Base-by-base conservation (phyloP, 2,888 invertebrate species). In the Cataglyphis cursor region DNA sequence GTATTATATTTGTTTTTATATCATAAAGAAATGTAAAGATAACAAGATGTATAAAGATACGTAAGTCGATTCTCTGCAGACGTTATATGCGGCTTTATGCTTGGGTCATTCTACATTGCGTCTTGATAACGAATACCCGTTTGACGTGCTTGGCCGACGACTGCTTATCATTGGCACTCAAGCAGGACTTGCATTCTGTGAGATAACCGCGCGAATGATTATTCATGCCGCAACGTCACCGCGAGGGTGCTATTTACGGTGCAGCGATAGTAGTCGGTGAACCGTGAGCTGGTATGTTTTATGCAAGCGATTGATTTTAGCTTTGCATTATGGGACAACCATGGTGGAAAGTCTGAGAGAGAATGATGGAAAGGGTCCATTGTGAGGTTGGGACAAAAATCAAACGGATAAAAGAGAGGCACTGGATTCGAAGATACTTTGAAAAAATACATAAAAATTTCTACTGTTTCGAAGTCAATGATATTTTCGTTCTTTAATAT, bases 301-400 rank as follows among this genome's bases (percentile, higher is more conserved):
- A 88, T 90, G 88, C 88, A 88, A 82, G 70, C 89, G 87, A 91
- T 91, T 90, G 88, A 90, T 90, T 89, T 91, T 87, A 83, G 84
- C 80, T 85, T 85, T 87, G 85, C 85, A 76, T 85, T 85, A 86
- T 24, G 72, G 62, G 41, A 41, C 41, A 21, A 54, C 24, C 38
- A 28, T 21, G 8, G 24, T 41, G 18, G 51, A 31, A 61, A 21
- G 44, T 38, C 15, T 51, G 38, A 66, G 44, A 48, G 68, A 51
- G 59, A 51, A 59, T 51, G 65, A 51, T 65, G 41, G 31, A 64
- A 76, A 51, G 48, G 81, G 61, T 86, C 81, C 62, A 86, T 84
- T 84, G 84, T 87, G 41, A 31, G 57, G 78, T 51, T 59, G 64
- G 54, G 31, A 35, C 38, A 48, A 76, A 59, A 76, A 64, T 68